Conservation (phyloP, 2,888 invertebrate genomes). For the Habrosyne pyritoides region DNA sequence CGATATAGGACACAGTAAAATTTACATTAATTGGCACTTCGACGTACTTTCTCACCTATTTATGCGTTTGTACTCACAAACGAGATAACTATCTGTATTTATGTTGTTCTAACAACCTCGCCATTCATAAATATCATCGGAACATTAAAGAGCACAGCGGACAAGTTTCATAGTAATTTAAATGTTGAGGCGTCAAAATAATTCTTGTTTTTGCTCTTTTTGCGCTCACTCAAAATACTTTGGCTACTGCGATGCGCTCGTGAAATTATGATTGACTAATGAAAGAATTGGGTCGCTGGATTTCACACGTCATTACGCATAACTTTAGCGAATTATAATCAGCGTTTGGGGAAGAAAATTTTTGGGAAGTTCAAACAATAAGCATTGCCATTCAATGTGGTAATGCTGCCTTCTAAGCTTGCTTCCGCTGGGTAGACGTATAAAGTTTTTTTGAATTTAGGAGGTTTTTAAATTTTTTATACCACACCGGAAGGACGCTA, state of each 20-base stretch:
- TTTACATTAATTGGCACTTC: constrained; percentile 40
- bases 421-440: too few relatives aligned
- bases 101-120: constrained; percentile 18
- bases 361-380: too few relatives aligned
- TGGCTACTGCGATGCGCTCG: constrained; percentile 18
- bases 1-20: constrained; percentile 30
- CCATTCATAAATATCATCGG: constrained; percentile 33
- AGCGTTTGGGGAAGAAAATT: not conserved
- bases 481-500: too few relatives aligned
- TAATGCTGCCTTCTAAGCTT: too few relatives aligned
- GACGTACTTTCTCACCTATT: constrained; percentile 19
- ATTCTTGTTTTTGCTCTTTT: constrained; percentile 28
- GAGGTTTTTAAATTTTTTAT: too few relatives aligned
- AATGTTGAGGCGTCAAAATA: constrained; percentile 38
- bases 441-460: too few relatives aligned
- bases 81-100: constrained; percentile 21
- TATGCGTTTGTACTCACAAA: constrained; percentile 26
- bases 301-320: not conserved
- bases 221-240: constrained; percentile 19
- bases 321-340: not conserved
- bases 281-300: not conserved
- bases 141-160: constrained; percentile 33
- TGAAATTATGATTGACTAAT: not conserved
- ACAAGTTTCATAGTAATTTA: constrained; percentile 26
- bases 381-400: too few relatives aligned